These are phyloP conservation scores for Bombus balteatus DNA, from an alignment of 1,140 invertebrate species.

Conservation along the genomic window DNA sequence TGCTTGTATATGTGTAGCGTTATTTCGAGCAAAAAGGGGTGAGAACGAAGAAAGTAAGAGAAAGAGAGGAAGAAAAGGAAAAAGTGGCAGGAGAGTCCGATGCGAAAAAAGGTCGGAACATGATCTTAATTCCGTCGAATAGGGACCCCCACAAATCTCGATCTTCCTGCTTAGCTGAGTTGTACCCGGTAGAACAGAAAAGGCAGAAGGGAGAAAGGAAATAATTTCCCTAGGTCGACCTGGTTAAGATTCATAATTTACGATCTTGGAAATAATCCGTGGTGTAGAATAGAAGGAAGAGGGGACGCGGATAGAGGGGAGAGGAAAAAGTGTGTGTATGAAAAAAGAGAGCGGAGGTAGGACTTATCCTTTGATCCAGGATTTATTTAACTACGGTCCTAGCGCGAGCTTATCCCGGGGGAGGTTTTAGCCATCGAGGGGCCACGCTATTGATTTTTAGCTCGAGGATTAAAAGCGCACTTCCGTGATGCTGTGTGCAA, in stretches of 20 bases:
- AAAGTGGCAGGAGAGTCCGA: conserved; percentile 1
- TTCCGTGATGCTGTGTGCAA: conserved; percentile 64
- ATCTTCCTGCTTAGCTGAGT: conserved; percentile 75
- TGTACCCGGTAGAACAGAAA: conserved; percentile 50
- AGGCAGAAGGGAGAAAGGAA: conserved; percentile 40
- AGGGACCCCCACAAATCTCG: conserved; percentile 74
- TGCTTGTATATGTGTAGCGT: not conserved
- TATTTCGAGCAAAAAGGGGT: not conserved
- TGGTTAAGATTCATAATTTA: conserved; percentile 81
- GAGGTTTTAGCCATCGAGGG: conserved; percentile 80
- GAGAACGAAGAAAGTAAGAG: conserved; percentile 17
- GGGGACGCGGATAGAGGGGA: conserved; percentile 36
- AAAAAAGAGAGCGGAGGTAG: conserved; percentile 66
- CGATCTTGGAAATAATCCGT: conserved; percentile 77
- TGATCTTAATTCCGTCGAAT: conserved; percentile 77
- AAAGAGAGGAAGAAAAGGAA: not conserved
- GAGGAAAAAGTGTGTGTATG: conserved; percentile 59
- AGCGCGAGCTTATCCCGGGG: conserved; percentile 81
- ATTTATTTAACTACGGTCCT: conserved; percentile 83
- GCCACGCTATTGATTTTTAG: conserved; percentile 82
- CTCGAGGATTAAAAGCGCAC: conserved; percentile 81
- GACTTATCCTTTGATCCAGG: conserved; percentile 82
- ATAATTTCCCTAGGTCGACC: conserved; percentile 74
- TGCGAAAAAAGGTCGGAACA: conserved; percentile 50
- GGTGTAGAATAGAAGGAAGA: conserved; percentile 30